These are phyloP conservation scores for Ceraclea dissimilis DNA, from an alignment of 2,888 invertebrate species.

Conservation along the genomic window DNA sequence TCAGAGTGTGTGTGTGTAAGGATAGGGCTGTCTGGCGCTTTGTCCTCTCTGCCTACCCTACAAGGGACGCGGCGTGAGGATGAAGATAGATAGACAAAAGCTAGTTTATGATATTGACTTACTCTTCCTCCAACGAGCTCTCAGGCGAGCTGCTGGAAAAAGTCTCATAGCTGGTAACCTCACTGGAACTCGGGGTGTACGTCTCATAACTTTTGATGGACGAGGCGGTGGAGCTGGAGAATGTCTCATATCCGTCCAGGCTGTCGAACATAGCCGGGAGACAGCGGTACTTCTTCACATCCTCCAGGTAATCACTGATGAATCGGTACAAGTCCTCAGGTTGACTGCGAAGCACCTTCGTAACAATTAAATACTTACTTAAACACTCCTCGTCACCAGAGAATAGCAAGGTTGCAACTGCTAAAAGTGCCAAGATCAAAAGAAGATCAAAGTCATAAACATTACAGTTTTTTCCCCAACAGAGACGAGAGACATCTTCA, in stretches of 20 bases:
- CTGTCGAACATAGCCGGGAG: neutral
- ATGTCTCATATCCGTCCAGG: neutral
- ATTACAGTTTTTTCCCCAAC: too few relatives aligned
- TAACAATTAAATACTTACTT: neutral
- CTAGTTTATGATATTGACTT: too few relatives aligned
- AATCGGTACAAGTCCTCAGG: slow-evolving; percentile 9
- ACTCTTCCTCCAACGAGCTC: neutral
- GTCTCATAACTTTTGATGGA: neutral
- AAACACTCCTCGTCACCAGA: too few relatives aligned
- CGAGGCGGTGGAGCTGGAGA: neutral
- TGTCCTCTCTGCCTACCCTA: too few relatives aligned
- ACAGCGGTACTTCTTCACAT: neutral
- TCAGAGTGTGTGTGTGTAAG: too few relatives aligned
- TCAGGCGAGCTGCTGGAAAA: neutral
- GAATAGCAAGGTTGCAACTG: too few relatives aligned
- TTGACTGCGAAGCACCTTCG: slow-evolving; percentile 10
- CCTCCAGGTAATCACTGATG: slow-evolving; percentile 5
- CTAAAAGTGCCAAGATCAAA: too few relatives aligned
- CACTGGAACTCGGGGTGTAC: neutral
- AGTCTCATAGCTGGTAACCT: neutral
- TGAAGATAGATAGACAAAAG: too few relatives aligned
- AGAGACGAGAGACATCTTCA: too few relatives aligned
- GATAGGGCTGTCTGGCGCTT: too few relatives aligned
- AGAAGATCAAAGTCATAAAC: too few relatives aligned
- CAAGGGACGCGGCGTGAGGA: too few relatives aligned